These are phyloP conservation scores for Edolisoma coerulescens DNA, from an alignment of 2,113 vertebrate genomes.

Conservation along the genomic window DNA sequence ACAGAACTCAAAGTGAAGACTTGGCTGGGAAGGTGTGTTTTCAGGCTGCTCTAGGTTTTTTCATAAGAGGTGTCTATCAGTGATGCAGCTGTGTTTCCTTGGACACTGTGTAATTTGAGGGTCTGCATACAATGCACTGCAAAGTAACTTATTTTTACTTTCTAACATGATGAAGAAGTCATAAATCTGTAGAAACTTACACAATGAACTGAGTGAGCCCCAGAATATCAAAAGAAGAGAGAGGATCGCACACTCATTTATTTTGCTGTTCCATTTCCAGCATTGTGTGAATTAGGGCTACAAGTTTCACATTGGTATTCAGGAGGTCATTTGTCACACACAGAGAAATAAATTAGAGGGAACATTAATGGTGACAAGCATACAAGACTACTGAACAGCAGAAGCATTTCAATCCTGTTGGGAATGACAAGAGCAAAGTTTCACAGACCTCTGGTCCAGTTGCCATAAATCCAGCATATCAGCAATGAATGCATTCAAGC, in stretches of 20 bases:
- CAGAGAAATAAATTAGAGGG: background rate
- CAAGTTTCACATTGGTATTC: background rate
- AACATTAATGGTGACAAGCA: background rate
- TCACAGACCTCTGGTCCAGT: background rate
- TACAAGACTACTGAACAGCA: background rate
- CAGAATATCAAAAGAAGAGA: background rate
- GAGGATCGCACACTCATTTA: background rate
- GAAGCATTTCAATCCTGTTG: background rate
- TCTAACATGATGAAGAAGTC: background rate
- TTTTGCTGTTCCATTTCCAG: background rate
- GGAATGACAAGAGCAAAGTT: background rate
- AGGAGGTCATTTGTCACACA: constrained; percentile 6
- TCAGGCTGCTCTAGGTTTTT: background rate
- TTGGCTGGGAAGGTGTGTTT: background rate
- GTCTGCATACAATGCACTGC: background rate
- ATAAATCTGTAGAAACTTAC: background rate
- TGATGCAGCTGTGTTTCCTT: background rate
- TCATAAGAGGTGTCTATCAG: background rate
- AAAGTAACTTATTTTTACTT: background rate
- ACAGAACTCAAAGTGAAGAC: background rate
- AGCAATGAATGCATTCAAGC: background rate
- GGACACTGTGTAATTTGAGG: background rate
- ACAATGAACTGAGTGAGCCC: background rate
- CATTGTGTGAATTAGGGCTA: background rate
- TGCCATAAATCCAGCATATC: background rate